These are phyloP conservation scores for Argopecten irradians DNA, from an alignment of 1,140 invertebrate genomes.

Conservation along the genomic window DNA sequence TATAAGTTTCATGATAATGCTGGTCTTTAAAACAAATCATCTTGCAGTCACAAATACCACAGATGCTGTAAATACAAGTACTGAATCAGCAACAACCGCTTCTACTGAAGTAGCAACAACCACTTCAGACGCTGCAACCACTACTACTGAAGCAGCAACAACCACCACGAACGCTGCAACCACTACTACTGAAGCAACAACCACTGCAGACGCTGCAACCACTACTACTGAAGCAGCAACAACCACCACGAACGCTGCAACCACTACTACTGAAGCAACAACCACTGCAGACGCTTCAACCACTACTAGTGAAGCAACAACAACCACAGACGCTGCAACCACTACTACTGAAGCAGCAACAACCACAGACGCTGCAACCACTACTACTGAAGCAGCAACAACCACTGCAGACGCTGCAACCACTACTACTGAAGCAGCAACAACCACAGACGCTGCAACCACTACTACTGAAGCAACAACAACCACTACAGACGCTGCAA, in stretches of 20 bases:
- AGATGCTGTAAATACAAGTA: neutral
- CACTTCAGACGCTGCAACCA: neutral
- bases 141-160: neutral
- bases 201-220: neutral
- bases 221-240: neutral
- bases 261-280: neutral
- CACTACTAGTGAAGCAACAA: neutral
- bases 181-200: neutral
- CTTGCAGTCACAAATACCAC: neutral
- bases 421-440: neutral
- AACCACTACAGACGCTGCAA: neutral
- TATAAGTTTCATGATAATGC: too few species aligned
- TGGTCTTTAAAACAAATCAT: too few species aligned
- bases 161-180: neutral
- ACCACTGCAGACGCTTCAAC: neutral
- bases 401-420: neutral
- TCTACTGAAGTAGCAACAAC: neutral
- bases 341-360: neutral
- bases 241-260: neutral
- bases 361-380: neutral
- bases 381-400: neutral
- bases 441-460: neutral
- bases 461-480: neutral
- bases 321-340: neutral
- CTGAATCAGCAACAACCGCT: neutral